These are phyloP conservation scores for Teleogryllus oceanicus DNA, from an alignment of 2,888 invertebrate species.

Conservation along the genomic window DNA sequence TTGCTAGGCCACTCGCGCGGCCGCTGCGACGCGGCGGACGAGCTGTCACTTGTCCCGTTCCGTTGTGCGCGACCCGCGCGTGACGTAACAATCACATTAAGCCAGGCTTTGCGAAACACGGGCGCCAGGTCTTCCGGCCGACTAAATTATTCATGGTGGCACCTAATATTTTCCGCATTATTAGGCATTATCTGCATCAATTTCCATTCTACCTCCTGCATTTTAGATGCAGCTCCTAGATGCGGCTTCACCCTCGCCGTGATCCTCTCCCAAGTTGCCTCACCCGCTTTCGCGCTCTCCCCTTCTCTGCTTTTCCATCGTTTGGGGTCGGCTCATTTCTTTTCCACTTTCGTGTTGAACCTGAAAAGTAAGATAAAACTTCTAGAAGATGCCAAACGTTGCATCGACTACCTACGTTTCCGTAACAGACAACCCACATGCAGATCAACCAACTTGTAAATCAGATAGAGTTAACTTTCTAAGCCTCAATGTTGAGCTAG, in stretches of 20 bases:
- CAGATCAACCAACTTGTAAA: too few species aligned
- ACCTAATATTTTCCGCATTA: slow-evolving; percentile 18
- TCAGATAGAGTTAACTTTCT: too few species aligned
- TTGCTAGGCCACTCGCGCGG: background rate
- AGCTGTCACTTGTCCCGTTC: background rate
- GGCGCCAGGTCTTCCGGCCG: background rate
- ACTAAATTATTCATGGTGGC: slow-evolving; percentile 18
- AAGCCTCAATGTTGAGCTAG: too few species aligned
- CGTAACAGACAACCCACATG: too few species aligned
- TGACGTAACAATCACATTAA: slow-evolving; percentile 18
- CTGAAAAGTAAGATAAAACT: too few species aligned
- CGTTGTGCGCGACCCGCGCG: background rate
- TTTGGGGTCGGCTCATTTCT: too few species aligned
- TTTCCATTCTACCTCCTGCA: slow-evolving; percentile 18
- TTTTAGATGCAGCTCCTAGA: background rate
- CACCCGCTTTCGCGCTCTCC: background rate
- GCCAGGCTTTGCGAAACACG: slow-evolving; percentile 6
- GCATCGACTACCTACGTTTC: too few species aligned
- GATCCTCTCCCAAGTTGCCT: background rate
- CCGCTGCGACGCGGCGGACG: background rate
- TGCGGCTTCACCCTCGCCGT: background rate
- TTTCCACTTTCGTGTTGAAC: too few species aligned
- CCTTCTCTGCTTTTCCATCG: too few species aligned
- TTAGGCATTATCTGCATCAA: slow-evolving; percentile 18
- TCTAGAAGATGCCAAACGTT: too few species aligned